A percentile compares a stretch with the other conserved stretches of the same genome.
Evolutionary conservation across 2,888 invertebrate species (phyloP).

Genomic region (Drosophila helvetica): DNA sequence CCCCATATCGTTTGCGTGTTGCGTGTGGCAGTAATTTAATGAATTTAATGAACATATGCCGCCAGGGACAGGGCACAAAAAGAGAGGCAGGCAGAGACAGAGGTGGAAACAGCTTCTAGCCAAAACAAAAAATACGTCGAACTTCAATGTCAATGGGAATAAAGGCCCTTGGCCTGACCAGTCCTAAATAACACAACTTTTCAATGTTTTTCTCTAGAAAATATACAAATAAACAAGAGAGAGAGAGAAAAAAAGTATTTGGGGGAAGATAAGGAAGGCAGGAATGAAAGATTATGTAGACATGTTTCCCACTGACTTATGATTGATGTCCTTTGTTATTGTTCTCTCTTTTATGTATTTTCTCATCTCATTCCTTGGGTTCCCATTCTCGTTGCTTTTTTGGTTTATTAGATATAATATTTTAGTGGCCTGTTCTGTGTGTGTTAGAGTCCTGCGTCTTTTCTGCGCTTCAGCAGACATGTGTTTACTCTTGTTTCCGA

Average conservation of each 20-base stretch:
- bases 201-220: slow-evolving; percentile 43
- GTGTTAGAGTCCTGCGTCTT: slow-evolving; percentile 37
- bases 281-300: slow-evolving; percentile 53
- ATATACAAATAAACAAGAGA: slow-evolving; percentile 46
- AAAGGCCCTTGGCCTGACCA: not conserved
- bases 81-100: slow-evolving; percentile 13
- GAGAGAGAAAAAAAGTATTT: not conserved
- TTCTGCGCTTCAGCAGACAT: slow-evolving; percentile 61
- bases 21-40: slow-evolving; percentile 66
- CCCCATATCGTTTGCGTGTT: slow-evolving; percentile 9
- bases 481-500: slow-evolving; percentile 64
- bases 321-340: slow-evolving; percentile 79
- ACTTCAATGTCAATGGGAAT: slow-evolving; percentile 25
- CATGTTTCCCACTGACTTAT: slow-evolving; percentile 71
- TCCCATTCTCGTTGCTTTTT: slow-evolving; percentile 23
- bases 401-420: slow-evolving; percentile 78
- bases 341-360: slow-evolving; percentile 24
- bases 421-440: slow-evolving; percentile 67
- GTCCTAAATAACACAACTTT: slow-evolving; percentile 31
- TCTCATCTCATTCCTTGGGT: slow-evolving; percentile 29
- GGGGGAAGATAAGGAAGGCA: slow-evolving; percentile 6
- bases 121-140: slow-evolving; percentile 22
- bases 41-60: slow-evolving; percentile 81
- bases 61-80: slow-evolving; percentile 53
- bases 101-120: slow-evolving; percentile 31